Conservation (phyloP, 2,888 invertebrate genomes). For the Diaprepes abbreviatus region DNA sequence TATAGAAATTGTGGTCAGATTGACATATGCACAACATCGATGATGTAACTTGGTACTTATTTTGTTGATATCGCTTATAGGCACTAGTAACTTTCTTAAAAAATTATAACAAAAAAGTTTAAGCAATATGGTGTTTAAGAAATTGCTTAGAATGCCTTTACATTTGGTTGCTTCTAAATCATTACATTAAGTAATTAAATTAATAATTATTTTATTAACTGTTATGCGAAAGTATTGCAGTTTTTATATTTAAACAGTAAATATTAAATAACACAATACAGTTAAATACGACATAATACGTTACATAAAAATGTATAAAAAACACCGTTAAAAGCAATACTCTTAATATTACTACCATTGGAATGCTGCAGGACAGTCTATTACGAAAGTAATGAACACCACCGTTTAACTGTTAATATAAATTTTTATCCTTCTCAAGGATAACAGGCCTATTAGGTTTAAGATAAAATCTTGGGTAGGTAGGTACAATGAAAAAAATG, state of each 20-base stretch:
- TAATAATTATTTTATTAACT: not conserved
- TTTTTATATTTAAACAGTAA: not conserved
- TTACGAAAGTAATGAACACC: slow-evolving; percentile 31
- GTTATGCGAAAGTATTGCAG: not conserved
- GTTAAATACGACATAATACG: slow-evolving; percentile 10
- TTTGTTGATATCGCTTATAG: no score
- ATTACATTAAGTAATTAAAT: not conserved
- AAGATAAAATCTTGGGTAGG: slow-evolving; percentile 29
- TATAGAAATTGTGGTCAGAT: no score
- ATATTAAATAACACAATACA: not conserved
- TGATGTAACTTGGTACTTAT: no score
- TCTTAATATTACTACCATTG: slow-evolving; percentile 14
- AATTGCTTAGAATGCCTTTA: not conserved
- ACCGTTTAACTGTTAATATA: slow-evolving; percentile 26
- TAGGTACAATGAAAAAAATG: slow-evolving; percentile 26
- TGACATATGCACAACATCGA: no score
- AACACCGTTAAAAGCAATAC: not conserved
- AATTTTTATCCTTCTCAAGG: slow-evolving; percentile 42
- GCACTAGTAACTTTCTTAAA: no score
- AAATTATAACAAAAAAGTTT: no score
- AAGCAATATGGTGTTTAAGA: no score
- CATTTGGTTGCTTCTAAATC: not conserved
- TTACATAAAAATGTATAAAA: slow-evolving; percentile 4
- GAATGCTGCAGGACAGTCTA: slow-evolving; percentile 40
- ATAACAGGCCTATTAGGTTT: slow-evolving; percentile 32